A percentile compares a stretch with the other conserved stretches of the same genome.
phyloP scores from a whole-genome alignment of 1,140 invertebrate species.

The Sycophaga agraensis region DNA sequence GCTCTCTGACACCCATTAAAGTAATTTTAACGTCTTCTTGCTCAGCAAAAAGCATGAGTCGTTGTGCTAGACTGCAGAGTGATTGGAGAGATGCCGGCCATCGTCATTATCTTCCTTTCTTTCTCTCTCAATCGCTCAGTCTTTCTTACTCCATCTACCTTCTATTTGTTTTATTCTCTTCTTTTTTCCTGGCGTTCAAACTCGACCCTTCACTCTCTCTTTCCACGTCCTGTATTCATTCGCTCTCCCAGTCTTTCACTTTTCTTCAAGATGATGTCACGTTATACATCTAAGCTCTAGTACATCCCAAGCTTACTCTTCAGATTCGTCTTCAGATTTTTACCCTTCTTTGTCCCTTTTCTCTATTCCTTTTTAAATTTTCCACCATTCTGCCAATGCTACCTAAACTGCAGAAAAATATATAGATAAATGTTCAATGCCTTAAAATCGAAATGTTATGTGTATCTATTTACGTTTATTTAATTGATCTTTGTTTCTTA shows the following conservation, averaged over 20 bases:
- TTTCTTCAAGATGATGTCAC: no score
- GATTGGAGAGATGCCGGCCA: slow-evolving; percentile 51
- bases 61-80: slow-evolving; percentile 56
- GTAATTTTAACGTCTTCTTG: slow-evolving; percentile 52
- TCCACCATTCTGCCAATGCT: no score
- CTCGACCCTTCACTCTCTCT: neutral
- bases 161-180: neutral
- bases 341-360: no score
- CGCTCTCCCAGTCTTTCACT: neutral
- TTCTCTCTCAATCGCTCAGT: neutral
- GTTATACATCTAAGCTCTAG: no score
- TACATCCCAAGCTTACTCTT: no score
- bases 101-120: slow-evolving; percentile 39
- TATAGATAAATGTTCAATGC: no score
- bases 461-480: no score
- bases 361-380: no score
- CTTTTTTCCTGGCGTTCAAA: neutral
- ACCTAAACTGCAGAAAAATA: no score
- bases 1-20: slow-evolving; percentile 45
- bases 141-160: neutral
- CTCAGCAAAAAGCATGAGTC: slow-evolving; percentile 50
- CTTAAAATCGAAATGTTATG: no score
- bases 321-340: no score
- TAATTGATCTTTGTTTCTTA: no score
- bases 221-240: slow-evolving; percentile 32